Conservation (phyloP, 2,113 vertebrate genomes). For the Anarrhichthys ocellatus region DNA sequence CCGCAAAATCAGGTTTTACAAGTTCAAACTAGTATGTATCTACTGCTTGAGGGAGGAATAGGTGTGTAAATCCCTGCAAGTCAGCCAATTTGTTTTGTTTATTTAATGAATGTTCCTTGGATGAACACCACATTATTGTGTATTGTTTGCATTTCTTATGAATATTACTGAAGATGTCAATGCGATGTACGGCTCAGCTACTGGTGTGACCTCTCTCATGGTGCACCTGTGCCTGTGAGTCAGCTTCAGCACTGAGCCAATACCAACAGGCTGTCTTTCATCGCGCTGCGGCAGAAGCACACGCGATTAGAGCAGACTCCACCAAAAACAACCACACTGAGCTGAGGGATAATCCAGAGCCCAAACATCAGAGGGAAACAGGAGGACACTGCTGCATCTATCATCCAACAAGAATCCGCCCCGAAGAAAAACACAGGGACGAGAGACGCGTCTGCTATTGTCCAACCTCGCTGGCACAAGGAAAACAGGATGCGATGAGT, state of each 20-base stretch:
- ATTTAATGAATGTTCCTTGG: background rate
- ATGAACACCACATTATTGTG: conserved; percentile 3
- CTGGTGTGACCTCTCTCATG: conserved; percentile 47
- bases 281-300: conserved; percentile 75
- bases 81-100: conserved; percentile 16
- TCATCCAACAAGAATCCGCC: conserved; percentile 70
- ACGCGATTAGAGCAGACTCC: conserved; percentile 73
- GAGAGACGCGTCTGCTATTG: conserved; percentile 51
- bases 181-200: conserved; percentile 15
- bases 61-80: conserved; percentile 2
- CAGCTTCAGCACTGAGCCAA: conserved; percentile 69
- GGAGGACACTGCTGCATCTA: conserved; percentile 59
- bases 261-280: conserved; percentile 78
- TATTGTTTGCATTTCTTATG: conserved; percentile 23
- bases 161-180: conserved; percentile 7
- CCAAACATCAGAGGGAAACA: conserved; percentile 76
- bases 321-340: conserved; percentile 76
- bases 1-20: conserved; percentile 55
- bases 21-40: conserved; percentile 55
- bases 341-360: conserved; percentile 73
- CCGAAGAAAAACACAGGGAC: conserved; percentile 67
- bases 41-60: conserved; percentile 8
- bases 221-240: conserved; percentile 78
- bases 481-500: conserved; percentile 67
- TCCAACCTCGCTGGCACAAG: conserved; percentile 47